Percentiles rank a stretch among this genome's conserved stretches.
phyloP scores from a whole-genome alignment of 2,888 invertebrate genomes.

The Scaptomyza reducta region DNA sequence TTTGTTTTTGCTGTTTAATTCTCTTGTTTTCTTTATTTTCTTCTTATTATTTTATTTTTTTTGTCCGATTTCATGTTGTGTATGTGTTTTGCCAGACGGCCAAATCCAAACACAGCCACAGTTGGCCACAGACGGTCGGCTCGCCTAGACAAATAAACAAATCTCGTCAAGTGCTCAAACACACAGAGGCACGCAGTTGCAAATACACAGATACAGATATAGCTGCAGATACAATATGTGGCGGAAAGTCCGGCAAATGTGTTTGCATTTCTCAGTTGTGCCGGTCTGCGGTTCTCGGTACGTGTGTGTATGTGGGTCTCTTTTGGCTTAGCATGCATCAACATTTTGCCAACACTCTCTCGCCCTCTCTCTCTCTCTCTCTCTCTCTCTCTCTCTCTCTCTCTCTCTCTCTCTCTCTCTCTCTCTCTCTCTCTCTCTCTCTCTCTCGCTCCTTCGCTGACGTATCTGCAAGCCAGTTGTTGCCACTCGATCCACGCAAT shows the following conservation, averaged over 20 bases:
- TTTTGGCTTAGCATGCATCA: conserved; percentile 68
- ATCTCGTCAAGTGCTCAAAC: conserved; percentile 73
- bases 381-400: no score
- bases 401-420: conserved; percentile 24
- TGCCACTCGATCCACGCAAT: conserved; percentile 78
- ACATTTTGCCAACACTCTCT: conserved; percentile 76
- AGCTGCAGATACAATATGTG: conserved; percentile 53
- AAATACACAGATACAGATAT: conserved; percentile 17
- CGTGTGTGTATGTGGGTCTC: neutral
- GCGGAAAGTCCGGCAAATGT: conserved; percentile 65
- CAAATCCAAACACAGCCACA: conserved; percentile 75
- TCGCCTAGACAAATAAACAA: conserved; percentile 77
- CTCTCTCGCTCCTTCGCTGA: neutral
- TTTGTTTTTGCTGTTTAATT: conserved; percentile 54
- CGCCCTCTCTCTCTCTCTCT: conserved; percentile 14
- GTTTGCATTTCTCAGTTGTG: conserved; percentile 76
- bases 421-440: conserved; percentile 7
- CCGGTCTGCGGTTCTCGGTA: conserved; percentile 6
- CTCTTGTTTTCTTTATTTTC: conserved; percentile 34
- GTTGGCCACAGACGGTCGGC: conserved; percentile 68
- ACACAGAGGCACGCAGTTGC: conserved; percentile 3
- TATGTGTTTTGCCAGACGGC: conserved; percentile 59
- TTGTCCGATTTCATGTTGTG: conserved; percentile 26
- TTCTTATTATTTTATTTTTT: conserved; percentile 23
- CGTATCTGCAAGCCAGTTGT: conserved; percentile 20